These are phyloP conservation scores for Hemibagrus guttatus DNA, from an alignment of 2,797 vertebrate genomes.

Conservation along the genomic window DNA sequence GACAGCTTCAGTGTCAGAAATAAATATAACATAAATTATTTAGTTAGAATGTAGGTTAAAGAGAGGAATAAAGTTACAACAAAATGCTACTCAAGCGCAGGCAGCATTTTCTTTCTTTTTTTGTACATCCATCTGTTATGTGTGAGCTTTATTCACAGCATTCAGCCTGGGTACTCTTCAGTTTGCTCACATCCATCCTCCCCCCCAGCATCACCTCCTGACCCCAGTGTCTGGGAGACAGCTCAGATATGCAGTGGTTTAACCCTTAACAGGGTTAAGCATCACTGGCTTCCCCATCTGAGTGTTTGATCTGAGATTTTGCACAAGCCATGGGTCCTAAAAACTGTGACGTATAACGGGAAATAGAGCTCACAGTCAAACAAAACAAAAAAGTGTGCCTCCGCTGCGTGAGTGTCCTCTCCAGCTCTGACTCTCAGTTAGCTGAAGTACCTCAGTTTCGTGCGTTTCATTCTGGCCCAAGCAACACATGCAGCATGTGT, in stretches of 20 bases:
- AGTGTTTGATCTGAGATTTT: slow-evolving; percentile 38
- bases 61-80: slow-evolving; percentile 20
- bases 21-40: neutral
- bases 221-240: slow-evolving; percentile 57
- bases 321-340: slow-evolving; percentile 17
- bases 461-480: slow-evolving; percentile 58
- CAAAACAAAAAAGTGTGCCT: slow-evolving; percentile 7
- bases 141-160: slow-evolving; percentile 51
- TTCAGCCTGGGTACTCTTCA: slow-evolving; percentile 46
- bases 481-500: slow-evolving; percentile 51
- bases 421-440: slow-evolving; percentile 46
- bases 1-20: slow-evolving; percentile 28
- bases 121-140: slow-evolving; percentile 36
- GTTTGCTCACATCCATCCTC: slow-evolving; percentile 25
- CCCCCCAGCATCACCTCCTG: slow-evolving; percentile 49
- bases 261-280: slow-evolving; percentile 41
- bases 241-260: slow-evolving; percentile 56
- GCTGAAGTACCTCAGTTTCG: slow-evolving; percentile 53
- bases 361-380: slow-evolving; percentile 13
- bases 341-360: neutral
- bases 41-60: slow-evolving; percentile 2
- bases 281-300: neutral
- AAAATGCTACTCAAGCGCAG: slow-evolving; percentile 22
- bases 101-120: slow-evolving; percentile 27
- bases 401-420: neutral